phyloP scores from a whole-genome alignment of 1,140 invertebrate genomes.

The Drosophila baimaii region DNA sequence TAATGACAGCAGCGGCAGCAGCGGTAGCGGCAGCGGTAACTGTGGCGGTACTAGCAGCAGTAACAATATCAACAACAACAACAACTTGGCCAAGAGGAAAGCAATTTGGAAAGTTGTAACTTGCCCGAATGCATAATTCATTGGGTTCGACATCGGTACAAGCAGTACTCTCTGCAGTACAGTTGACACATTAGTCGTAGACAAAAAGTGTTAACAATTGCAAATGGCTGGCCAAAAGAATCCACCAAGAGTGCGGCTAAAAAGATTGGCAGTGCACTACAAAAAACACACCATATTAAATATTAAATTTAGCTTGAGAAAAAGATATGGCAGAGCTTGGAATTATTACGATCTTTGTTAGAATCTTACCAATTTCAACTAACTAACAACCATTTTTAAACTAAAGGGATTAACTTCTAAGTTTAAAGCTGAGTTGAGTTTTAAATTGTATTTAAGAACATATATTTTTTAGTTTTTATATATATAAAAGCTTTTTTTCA shows the following conservation, averaged over 20 bases:
- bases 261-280: constrained; percentile 16
- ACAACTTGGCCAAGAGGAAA: constrained; percentile 52
- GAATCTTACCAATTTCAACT: not conserved
- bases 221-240: constrained; percentile 65
- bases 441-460: not conserved
- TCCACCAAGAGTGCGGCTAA: constrained; percentile 33
- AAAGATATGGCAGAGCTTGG: not conserved
- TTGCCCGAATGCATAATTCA: constrained; percentile 79
- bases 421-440: not conserved
- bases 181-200: constrained; percentile 70
- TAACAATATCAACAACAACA: constrained; percentile 43
- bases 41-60: constrained; percentile 33
- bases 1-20: not conserved
- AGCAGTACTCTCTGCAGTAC: constrained; percentile 25
- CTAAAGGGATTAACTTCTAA: not conserved
- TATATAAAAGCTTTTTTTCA: not conserved
- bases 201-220: constrained; percentile 61
- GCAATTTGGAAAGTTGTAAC: constrained; percentile 78
- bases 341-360: not conserved
- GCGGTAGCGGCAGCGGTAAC: constrained; percentile 24
- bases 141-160: constrained; percentile 50
- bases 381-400: too few species aligned
- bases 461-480: not conserved
- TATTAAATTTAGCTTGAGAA: not conserved
- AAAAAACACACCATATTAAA: not conserved